These are phyloP conservation scores for Theocolax elegans DNA, from an alignment of 1,140 invertebrate species.

Conservation along the genomic window DNA sequence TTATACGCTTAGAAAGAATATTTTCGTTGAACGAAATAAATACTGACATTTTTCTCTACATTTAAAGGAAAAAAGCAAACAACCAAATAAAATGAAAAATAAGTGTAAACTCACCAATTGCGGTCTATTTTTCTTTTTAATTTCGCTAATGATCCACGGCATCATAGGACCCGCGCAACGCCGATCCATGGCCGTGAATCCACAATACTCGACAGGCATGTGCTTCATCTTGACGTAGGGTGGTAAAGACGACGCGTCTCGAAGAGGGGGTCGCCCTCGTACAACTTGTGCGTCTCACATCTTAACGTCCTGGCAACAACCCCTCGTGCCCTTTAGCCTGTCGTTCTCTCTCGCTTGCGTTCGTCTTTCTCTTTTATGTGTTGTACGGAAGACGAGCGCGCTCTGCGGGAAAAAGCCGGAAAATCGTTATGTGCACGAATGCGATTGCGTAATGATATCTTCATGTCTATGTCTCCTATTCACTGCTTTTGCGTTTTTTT, in stretches of 20 bases:
- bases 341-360: background rate
- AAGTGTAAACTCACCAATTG: conserved; percentile 63
- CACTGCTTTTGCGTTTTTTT: no score
- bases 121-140: conserved; percentile 69
- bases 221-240: conserved; percentile 70
- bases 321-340: conserved; percentile 23
- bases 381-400: no score
- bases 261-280: background rate
- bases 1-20: no score
- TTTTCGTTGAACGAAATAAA: background rate
- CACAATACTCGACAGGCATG: conserved; percentile 76
- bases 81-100: no score
- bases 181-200: conserved; percentile 79
- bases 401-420: conserved; percentile 21
- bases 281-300: conserved; percentile 8
- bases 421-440: conserved; percentile 22
- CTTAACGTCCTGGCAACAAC: background rate
- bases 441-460: conserved; percentile 28
- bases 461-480: no score
- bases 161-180: conserved; percentile 81
- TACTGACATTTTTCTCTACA: no score
- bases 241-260: background rate
- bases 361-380: background rate
- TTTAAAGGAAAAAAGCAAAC: no score
- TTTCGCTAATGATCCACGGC: conserved; percentile 78